Conservation (phyloP, 2,113 vertebrate species). For the Laticauda laticaudata region DNA sequence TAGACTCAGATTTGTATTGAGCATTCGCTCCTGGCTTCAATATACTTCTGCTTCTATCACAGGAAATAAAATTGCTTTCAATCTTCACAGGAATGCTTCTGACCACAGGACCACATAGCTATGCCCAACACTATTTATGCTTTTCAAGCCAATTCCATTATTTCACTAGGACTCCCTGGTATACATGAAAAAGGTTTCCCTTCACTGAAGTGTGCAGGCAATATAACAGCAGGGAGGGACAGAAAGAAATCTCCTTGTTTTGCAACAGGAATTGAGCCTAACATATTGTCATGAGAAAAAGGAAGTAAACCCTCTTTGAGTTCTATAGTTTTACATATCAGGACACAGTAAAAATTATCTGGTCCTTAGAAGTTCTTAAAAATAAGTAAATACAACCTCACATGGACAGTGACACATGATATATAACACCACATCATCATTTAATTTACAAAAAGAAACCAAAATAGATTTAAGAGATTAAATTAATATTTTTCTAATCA, state of each 20-base stretch:
- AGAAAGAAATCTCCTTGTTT: not conserved
- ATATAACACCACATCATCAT: not conserved
- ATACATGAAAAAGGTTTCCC: not conserved
- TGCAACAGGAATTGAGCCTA: not conserved
- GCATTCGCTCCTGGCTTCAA: too few relatives aligned
- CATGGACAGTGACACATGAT: not conserved
- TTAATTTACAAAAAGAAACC: not conserved
- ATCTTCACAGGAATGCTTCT: not conserved
- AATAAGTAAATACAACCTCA: not conserved
- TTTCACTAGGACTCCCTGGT: constrained; percentile 4
- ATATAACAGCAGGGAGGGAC: not conserved
- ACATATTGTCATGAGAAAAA: not conserved
- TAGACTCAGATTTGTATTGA: too few relatives aligned
- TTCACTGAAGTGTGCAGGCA: not conserved
- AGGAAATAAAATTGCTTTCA: too few relatives aligned
- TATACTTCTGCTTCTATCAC: too few relatives aligned
- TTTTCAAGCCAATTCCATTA: constrained; percentile 2
- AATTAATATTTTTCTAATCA: not conserved
- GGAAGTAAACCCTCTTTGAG: not conserved
- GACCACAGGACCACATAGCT: not conserved
- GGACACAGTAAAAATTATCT: not conserved
- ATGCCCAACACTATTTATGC: not conserved
- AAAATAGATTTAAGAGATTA: not conserved
- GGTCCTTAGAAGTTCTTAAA: not conserved
- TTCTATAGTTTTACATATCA: not conserved